Evolutionary conservation across 2,888 invertebrate genomes (phyloP).

Genomic region (Frankliniella fusca): DNA sequence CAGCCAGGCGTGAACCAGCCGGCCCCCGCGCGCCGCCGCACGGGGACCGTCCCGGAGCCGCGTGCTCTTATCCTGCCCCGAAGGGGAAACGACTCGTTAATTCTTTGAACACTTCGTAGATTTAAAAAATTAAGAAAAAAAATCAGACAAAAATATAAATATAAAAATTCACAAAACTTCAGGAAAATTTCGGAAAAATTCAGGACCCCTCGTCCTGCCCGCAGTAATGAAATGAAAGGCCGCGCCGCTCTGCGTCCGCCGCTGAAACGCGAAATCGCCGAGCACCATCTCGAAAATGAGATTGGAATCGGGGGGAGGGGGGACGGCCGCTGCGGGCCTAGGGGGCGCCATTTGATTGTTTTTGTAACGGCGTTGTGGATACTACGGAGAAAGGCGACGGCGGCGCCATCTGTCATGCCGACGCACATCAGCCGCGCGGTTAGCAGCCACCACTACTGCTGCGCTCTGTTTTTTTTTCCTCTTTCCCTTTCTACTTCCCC

Average conservation of each 20-base stretch:
- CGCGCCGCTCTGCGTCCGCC: neutral
- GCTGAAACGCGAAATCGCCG: neutral
- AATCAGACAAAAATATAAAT: too few relatives aligned
- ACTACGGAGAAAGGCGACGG: neutral
- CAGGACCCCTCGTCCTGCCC: too few relatives aligned
- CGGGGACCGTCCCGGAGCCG: neutral
- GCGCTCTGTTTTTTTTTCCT: neutral
- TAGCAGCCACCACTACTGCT: neutral
- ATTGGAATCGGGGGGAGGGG: neutral
- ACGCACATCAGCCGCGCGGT: neutral
- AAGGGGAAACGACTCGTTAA: neutral
- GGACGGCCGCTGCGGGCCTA: neutral
- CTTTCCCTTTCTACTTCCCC: neutral
- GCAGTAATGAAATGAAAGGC: neutral
- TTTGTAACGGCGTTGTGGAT: neutral
- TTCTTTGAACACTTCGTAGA: too few relatives aligned
- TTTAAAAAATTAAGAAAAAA: too few relatives aligned
- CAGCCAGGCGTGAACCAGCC: slow-evolving; percentile 24
- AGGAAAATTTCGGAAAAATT: too few relatives aligned
- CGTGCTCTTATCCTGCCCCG: neutral
- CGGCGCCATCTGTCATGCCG: slow-evolving; percentile 7
- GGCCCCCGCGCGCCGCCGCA: neutral
- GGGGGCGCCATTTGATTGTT: neutral
- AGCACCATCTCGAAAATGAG: neutral
- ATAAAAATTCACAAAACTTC: too few relatives aligned